Conservation (phyloP, 2,888 invertebrate species). For the Papilio protenor region DNA sequence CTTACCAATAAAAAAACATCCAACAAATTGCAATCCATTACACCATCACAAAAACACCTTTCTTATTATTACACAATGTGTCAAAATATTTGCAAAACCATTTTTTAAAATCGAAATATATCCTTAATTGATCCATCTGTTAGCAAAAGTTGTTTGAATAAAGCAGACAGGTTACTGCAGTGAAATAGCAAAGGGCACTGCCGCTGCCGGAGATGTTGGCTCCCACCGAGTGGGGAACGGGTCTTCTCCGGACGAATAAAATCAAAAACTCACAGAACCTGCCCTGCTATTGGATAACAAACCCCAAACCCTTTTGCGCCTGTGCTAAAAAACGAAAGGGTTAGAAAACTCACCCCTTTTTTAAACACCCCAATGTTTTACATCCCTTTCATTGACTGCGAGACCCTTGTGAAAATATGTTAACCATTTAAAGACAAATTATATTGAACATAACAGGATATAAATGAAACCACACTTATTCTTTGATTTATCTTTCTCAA, state of each 20-base stretch:
- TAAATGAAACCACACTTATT: neutral
- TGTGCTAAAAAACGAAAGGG: conserved; percentile 83
- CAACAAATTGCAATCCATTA: conserved; percentile 20
- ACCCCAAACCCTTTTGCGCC: conserved; percentile 77
- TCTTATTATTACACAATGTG: neutral
- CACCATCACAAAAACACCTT: conserved; percentile 1
- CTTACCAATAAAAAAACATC: conserved; percentile 22
- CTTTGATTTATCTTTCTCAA: neutral
- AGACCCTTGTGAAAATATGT: conserved; percentile 2
- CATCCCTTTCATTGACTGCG: conserved; percentile 56
- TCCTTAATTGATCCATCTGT: neutral
- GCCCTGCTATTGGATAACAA: conserved; percentile 74
- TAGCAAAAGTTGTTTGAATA: conserved; percentile 46
- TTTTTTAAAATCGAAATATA: neutral
- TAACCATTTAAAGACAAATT: neutral
- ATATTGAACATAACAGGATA: neutral
- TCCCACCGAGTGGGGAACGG: conserved; percentile 57
- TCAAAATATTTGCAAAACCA: neutral
- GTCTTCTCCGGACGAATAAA: conserved; percentile 67
- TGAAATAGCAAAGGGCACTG: conserved; percentile 65
- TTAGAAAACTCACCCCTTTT: conserved; percentile 78
- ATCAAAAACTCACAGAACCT: conserved; percentile 70
- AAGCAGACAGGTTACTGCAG: conserved; percentile 59
- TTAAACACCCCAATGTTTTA: conserved; percentile 64
- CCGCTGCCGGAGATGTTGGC: conserved; percentile 55